Conservation (phyloP, 2,113 vertebrate species). For the Ahaetulla prasina region DNA sequence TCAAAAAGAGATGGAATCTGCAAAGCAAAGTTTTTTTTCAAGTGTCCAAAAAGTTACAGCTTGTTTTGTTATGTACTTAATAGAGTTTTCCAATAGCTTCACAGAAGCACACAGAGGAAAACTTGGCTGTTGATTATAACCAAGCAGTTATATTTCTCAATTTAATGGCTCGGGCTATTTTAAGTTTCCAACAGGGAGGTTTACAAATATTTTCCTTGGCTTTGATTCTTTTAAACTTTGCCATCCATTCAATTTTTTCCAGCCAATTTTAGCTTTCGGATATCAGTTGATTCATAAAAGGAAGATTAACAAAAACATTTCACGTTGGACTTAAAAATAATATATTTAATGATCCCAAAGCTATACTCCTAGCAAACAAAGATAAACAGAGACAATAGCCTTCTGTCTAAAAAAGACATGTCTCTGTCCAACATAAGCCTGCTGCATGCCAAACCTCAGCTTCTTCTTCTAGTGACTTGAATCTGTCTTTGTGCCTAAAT, state of each 20-base stretch:
- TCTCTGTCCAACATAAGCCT: neutral
- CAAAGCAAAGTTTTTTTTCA: neutral
- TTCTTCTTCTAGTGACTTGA: constrained; percentile 31
- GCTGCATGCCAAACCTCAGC: neutral
- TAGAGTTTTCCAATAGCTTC: neutral
- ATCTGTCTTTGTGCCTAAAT: constrained; percentile 24
- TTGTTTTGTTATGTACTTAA: neutral
- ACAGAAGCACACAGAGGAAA: neutral
- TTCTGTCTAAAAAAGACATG: constrained; percentile 14
- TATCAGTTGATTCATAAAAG: neutral
- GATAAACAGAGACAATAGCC: neutral
- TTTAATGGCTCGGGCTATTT: constrained; percentile 3
- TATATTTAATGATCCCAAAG: neutral
- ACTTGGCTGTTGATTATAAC: neutral
- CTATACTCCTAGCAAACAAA: neutral
- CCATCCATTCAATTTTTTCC: constrained; percentile 14
- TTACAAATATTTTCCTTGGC: constrained; percentile 13
- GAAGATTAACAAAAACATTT: constrained; percentile 16
- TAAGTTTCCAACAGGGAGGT: neutral
- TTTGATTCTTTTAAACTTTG: neutral
- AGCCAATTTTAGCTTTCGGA: neutral
- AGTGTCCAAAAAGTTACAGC: neutral
- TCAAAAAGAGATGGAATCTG: neutral
- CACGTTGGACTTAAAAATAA: neutral
- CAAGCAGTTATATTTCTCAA: constrained; percentile 2